phyloP scores from a whole-genome alignment of 2,888 invertebrate species.

The Parascotia fuliginaria region DNA sequence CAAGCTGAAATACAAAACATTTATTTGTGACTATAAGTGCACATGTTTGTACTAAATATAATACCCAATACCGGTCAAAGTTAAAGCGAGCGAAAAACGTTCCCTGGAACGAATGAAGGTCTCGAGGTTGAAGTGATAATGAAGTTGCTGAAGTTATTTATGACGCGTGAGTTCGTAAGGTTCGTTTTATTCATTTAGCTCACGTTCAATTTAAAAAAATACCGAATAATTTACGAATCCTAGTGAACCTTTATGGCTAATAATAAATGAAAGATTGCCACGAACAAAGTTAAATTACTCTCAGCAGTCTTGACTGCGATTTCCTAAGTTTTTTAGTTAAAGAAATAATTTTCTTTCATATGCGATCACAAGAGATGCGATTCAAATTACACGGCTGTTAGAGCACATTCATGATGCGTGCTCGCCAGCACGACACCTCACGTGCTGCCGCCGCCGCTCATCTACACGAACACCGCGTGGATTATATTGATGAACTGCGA shows the following conservation, averaged over 20 bases:
- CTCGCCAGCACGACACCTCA: conserved; percentile 56
- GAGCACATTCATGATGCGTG: conserved; percentile 57
- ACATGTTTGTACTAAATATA: no score
- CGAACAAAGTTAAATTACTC: conserved; percentile 35
- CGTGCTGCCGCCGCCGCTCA: conserved; percentile 34
- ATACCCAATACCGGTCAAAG: no score
- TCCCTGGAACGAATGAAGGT: no score
- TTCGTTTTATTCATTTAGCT: no score
- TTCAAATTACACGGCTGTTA: conserved; percentile 73
- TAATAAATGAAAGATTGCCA: conserved; percentile 37
- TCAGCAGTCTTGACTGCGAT: conserved; percentile 43
- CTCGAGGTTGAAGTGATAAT: no score
- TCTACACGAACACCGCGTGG: conserved; percentile 45
- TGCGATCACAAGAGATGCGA: conserved; percentile 45
- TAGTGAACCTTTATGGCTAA: conserved; percentile 22
- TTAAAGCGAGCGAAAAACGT: no score
- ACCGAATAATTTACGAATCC: conserved; percentile 10
- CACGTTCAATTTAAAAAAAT: no score
- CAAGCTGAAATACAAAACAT: no score
- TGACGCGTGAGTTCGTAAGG: no score
- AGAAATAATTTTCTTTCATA: conserved; percentile 48
- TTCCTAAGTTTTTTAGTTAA: conserved; percentile 45
- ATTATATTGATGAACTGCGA: conserved; percentile 48
- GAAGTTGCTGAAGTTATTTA: no score
- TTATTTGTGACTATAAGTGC: no score